Evolutionary conservation across 2,113 vertebrate species (phyloP).

Genomic region (Halichoerus grypus): DNA sequence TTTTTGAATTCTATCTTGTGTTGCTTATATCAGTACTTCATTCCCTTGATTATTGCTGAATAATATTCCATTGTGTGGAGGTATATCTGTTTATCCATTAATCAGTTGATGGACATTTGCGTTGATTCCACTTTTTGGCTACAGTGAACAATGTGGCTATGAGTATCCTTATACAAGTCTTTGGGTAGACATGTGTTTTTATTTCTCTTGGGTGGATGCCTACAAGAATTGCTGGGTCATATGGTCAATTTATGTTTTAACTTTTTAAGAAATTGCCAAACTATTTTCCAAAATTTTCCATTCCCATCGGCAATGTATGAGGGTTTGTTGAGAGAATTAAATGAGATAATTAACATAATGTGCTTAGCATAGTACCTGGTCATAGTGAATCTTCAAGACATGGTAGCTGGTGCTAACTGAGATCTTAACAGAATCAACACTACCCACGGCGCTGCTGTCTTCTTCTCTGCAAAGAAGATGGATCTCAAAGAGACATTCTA

Average conservation of each 20-base stretch:
- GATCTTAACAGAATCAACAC: neutral
- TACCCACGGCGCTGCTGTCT: neutral
- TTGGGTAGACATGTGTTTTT: neutral
- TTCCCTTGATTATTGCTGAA: constrained; percentile 29
- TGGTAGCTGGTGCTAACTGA: neutral
- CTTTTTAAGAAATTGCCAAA: neutral
- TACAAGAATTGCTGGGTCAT: neutral
- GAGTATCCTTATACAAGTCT: neutral
- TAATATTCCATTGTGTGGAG: neutral
- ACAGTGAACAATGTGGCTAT: neutral
- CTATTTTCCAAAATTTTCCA: constrained; percentile 18
- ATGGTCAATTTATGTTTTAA: neutral
- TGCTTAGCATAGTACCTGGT: neutral
- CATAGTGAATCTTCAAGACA: neutral
- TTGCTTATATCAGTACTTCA: neutral
- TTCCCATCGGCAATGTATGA: neutral
- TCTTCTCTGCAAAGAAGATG: neutral
- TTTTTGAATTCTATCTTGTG: neutral
- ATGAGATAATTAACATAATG: neutral
- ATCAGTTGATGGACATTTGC: neutral
- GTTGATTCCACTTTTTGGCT: neutral
- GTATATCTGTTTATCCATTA: neutral
- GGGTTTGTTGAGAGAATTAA: neutral
- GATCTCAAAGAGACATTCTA: neutral
- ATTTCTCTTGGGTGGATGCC: neutral